These are phyloP conservation scores for Agapornis roseicollis DNA, from an alignment of 2,113 vertebrate species.

Conservation along the genomic window DNA sequence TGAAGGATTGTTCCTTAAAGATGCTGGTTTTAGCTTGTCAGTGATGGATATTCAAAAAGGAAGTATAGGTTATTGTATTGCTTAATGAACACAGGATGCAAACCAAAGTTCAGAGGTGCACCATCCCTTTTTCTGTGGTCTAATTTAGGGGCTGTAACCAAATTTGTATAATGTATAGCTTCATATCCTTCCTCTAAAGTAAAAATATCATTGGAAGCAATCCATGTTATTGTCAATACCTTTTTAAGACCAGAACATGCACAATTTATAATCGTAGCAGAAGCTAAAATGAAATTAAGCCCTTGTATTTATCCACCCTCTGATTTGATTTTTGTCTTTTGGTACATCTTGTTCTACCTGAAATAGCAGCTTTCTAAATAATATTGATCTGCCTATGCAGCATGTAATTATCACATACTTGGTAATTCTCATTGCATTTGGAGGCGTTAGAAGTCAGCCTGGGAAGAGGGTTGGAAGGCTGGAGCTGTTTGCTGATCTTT, in stretches of 20 bases:
- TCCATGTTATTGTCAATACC: constrained; percentile 49
- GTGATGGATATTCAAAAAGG: constrained; percentile 3
- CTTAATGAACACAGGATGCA: constrained; percentile 25
- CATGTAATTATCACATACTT: constrained; percentile 23
- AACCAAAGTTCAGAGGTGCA: constrained; percentile 24
- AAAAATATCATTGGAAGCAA: constrained; percentile 50
- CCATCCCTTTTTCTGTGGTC: constrained; percentile 10
- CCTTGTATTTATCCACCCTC: not conserved
- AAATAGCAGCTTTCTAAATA: not conserved
- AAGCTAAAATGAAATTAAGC: not conserved
- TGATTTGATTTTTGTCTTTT: not conserved
- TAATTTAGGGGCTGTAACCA: not conserved
- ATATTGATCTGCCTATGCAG: not conserved
- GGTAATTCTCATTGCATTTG: not conserved
- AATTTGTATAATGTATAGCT: constrained; percentile 33
- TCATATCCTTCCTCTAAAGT: constrained; percentile 49
- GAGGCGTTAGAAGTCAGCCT: not conserved
- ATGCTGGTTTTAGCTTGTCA: not conserved
- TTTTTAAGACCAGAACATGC: not conserved
- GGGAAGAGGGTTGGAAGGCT: not conserved
- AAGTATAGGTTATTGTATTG: constrained; percentile 45
- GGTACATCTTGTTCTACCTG: not conserved
- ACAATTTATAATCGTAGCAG: not conserved
- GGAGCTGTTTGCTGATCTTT: not conserved
- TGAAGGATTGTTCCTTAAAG: constrained; percentile 15